Conservation (phyloP, 2,113 vertebrate species). For the Corydoras maculifer region DNA sequence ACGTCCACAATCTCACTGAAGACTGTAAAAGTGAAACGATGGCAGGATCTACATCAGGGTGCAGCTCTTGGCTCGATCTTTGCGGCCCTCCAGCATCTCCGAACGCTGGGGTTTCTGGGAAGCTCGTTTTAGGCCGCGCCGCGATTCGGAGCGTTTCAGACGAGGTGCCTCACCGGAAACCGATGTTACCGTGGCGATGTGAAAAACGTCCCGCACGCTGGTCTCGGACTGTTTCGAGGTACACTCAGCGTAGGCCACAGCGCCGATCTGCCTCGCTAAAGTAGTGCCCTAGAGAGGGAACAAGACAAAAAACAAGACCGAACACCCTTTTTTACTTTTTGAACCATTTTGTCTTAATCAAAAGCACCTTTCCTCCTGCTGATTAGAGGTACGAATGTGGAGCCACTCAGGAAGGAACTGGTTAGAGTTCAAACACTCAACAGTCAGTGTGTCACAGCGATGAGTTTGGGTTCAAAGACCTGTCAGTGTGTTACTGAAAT, state of each 20-base stretch:
- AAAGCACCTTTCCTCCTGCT: too few relatives aligned
- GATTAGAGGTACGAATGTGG: too few relatives aligned
- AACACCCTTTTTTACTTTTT: not conserved
- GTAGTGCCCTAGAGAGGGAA: constrained; percentile 69
- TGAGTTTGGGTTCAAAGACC: too few relatives aligned
- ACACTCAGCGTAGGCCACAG: constrained; percentile 87
- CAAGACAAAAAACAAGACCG: not conserved
- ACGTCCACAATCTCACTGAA: too few relatives aligned
- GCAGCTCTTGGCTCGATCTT: constrained; percentile 91
- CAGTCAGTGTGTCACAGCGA: too few relatives aligned
- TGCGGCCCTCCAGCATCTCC: constrained; percentile 72
- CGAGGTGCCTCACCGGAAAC: constrained; percentile 68
- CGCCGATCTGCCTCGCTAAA: constrained; percentile 83
- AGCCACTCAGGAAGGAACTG: too few relatives aligned
- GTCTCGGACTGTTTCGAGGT: constrained; percentile 88
- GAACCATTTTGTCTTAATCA: too few relatives aligned
- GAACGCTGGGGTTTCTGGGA: constrained; percentile 79
- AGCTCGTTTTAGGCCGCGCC: constrained; percentile 77
- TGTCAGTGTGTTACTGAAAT: too few relatives aligned
- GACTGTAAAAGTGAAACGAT: not conserved
- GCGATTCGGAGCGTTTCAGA: constrained; percentile 73
- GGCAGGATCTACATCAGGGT: constrained; percentile 76
- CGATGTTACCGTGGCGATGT: constrained; percentile 82
- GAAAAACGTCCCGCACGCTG: constrained; percentile 90
- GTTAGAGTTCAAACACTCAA: too few relatives aligned